Base-by-base conservation (phyloP, 2,888 invertebrate species). In the Catonia carolina region DNA sequence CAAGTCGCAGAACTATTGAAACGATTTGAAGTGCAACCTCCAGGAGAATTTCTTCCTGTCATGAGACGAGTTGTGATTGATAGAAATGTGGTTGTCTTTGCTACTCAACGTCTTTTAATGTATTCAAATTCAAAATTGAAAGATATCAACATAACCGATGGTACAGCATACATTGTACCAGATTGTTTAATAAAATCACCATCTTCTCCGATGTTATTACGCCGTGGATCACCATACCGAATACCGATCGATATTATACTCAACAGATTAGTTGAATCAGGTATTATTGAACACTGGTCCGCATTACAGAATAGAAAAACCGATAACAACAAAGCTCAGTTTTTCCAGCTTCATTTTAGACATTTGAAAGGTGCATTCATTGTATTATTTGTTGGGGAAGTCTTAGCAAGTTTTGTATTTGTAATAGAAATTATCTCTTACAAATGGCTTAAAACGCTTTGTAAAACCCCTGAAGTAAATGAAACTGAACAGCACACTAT, bases 51-150 rank as follows among this genome's bases (percentile, higher is more conserved):
- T 27, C 39, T 37, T 10, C 52, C 58, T 12, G 56, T 56, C 0
- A 47, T 64, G 23, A 54, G 56, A 36, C 52, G 59, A 45, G 50
- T 62, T 5, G 59, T 58, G 10, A 33, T 27, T 1, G 52, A 58
- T 3, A 55, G 62, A n/a, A 50, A 57, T 37, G 49, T 52, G n/a
- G 64, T 62, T 14, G 59, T 64, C 4, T 64, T 64, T 37, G 53
- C 60, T 6, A 55, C 47, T 7, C 59, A 55, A 47, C 39, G 54
- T 12, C 42, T 58, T 15, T 41, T 58, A 15, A n/a, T 39, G 6
- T 58, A 54, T 35, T 54, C 33, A n/a, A 58, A 58, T 22, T 41
- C 20, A 8, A 39, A 49, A 23, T 50, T 58, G 17, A 58, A 58
- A 23, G 23, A 39, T 42, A 42, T 20, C 6, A 49, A 58, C 14